These are phyloP conservation scores for Hemitrygon akajei DNA, from an alignment of 2,797 vertebrate genomes.

Conservation along the genomic window DNA sequence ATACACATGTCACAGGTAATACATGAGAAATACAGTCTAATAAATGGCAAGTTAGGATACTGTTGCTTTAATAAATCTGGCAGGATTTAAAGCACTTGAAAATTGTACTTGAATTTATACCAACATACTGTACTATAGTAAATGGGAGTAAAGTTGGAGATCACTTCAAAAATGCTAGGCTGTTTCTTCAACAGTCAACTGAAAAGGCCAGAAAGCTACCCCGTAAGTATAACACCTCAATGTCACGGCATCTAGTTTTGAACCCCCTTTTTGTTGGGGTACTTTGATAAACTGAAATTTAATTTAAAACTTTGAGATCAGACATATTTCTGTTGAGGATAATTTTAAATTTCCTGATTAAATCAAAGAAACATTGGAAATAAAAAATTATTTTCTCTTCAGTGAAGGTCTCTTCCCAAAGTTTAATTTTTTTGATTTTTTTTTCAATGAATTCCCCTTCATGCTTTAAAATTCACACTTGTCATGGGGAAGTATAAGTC, in stretches of 20 bases:
- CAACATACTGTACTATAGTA: conserved; percentile 37
- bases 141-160: conserved; percentile 36
- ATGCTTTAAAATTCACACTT: neutral
- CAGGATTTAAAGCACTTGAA: conserved; percentile 53
- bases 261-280: neutral
- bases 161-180: conserved; percentile 32
- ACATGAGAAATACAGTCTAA: conserved; percentile 99
- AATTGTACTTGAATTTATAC: conserved; percentile 38
- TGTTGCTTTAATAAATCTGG: conserved; percentile 98
- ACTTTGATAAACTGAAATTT: neutral
- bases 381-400: neutral
- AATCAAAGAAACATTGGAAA: neutral
- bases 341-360: neutral
- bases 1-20: conserved; percentile 99
- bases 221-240: neutral
- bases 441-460: neutral
- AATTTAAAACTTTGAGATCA: neutral
- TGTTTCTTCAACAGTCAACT: conserved; percentile 14
- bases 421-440: neutral
- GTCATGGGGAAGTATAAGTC: neutral
- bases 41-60: conserved; percentile 99
- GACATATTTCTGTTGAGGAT: neutral
- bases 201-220: conserved; percentile 27
- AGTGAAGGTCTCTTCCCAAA: neutral
- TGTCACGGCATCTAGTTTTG: neutral